Percentiles rank a stretch among this genome's conserved stretches.
Evolutionary conservation across 1,140 invertebrate species (phyloP).

Genomic region (Alviniconcha marisindica): DNA sequence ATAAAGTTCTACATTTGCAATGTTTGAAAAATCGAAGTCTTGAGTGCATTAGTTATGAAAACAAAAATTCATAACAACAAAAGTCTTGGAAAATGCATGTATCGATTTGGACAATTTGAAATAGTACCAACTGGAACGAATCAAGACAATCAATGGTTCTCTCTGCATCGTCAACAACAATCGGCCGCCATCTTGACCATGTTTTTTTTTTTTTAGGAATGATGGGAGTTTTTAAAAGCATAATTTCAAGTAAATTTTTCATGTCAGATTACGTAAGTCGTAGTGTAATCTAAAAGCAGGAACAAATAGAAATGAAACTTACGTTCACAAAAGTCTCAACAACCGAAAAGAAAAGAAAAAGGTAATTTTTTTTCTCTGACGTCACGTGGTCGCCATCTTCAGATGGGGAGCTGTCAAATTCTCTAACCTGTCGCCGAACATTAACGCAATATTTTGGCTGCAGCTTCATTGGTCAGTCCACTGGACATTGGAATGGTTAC

Average conservation of each 20-base stretch:
- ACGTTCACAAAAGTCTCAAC: not conserved
- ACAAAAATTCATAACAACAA: not conserved
- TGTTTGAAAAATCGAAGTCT: not conserved
- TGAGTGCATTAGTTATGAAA: not conserved
- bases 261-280: not conserved
- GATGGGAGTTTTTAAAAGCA: not conserved
- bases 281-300: not conserved
- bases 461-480: conserved; percentile 7
- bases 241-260: not conserved
- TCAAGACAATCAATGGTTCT: too few species aligned
- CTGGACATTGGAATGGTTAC: not conserved
- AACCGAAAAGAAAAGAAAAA: too few species aligned
- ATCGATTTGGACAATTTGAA: too few species aligned
- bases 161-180: conserved; percentile 2
- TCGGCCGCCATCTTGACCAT: not conserved
- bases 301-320: not conserved
- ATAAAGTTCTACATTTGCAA: not conserved
- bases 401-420: conserved; percentile 20
- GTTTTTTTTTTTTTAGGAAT: not conserved
- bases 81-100: not conserved
- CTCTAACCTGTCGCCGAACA: conserved; percentile 1
- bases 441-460: not conserved
- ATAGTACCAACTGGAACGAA: too few species aligned
- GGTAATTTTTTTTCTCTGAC: conserved; percentile 4
- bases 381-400: conserved; percentile 34